phyloP scores from a whole-genome alignment of 2,113 vertebrate species.

The Rhabdornis inornatus region DNA sequence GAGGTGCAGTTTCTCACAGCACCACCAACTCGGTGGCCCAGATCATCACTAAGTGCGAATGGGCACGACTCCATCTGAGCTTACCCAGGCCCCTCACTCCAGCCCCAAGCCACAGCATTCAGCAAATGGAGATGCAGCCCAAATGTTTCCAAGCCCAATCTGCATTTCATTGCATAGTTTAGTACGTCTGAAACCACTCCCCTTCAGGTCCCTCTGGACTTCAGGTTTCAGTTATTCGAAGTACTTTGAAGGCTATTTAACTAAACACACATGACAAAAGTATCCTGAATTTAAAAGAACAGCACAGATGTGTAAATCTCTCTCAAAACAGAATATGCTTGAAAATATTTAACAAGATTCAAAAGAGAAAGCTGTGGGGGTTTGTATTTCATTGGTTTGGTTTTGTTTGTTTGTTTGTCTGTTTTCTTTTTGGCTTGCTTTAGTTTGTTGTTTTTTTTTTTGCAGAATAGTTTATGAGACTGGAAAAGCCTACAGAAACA shows the following conservation, averaged over 20 bases:
- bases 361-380: neutral
- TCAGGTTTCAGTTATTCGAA: neutral
- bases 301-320: neutral
- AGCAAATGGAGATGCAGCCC: neutral
- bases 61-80: neutral
- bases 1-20: neutral
- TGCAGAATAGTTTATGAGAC: neutral
- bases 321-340: neutral
- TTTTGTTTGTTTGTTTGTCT: neutral
- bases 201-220: neutral
- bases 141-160: neutral
- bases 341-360: neutral
- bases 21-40: neutral
- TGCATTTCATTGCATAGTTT: neutral
- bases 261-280: neutral
- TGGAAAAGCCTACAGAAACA: neutral
- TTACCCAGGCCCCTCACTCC: neutral
- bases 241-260: neutral
- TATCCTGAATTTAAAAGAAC: neutral
- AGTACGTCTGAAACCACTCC: neutral
- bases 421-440: neutral
- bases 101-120: accelerated
- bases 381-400: neutral
- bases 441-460: neutral
- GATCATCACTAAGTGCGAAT: neutral